Conservation (phyloP, 2,888 invertebrate genomes). For the Athripsodes cinereus region DNA sequence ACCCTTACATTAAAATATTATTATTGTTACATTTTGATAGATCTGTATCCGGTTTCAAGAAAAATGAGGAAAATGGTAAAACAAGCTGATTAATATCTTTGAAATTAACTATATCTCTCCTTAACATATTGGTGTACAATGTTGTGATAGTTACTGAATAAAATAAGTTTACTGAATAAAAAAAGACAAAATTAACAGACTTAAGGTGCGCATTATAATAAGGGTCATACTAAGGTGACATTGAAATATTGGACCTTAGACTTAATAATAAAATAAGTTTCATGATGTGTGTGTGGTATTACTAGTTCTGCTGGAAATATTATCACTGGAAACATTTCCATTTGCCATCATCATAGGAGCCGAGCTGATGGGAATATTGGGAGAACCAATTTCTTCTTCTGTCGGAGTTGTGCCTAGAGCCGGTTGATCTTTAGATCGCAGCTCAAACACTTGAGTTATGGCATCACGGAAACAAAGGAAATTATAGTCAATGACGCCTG, state of each 20-base stretch:
- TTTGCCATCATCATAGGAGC: constrained; percentile 29
- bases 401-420: constrained; percentile 33
- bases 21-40: no score
- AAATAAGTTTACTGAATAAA: no score
- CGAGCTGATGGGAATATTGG: constrained; percentile 40
- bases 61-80: no score
- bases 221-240: no score
- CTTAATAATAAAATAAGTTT: constrained; percentile 3
- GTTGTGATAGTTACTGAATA: no score
- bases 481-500: constrained; percentile 97
- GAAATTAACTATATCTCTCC: no score
- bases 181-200: not conserved
- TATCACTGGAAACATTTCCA: constrained; percentile 34
- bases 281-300: constrained; percentile 22
- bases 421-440: constrained; percentile 65
- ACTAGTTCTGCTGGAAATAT: constrained; percentile 25
- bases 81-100: no score
- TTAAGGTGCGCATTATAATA: not conserved
- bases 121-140: no score
- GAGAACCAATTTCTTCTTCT: constrained; percentile 30
- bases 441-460: constrained; percentile 92
- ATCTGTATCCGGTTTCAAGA: no score
- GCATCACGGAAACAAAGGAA: constrained; percentile 95
- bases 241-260: not conserved
- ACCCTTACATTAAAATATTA: no score